Conservation (phyloP, 2,797 vertebrate genomes). For the Aplochiton taeniatus region DNA sequence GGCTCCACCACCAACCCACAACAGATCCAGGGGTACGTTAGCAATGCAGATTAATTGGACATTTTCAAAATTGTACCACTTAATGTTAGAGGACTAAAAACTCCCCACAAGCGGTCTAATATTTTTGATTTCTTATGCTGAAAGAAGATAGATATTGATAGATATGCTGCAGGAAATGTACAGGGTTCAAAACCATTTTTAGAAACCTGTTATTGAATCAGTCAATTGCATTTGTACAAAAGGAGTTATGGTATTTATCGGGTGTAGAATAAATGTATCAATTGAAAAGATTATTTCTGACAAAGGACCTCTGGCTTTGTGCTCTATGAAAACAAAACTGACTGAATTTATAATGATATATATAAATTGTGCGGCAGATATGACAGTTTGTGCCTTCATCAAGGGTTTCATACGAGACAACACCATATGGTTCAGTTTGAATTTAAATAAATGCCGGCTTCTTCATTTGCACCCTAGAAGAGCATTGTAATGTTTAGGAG, state of each 20-base stretch:
- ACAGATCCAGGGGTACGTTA: constrained; percentile 6
- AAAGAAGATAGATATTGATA: constrained; percentile 12
- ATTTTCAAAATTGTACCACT: constrained; percentile 9
- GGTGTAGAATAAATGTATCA: too few species aligned
- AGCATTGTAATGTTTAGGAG: constrained; percentile 9
- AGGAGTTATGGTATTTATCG: too few species aligned
- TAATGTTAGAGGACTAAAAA: constrained; percentile 23
- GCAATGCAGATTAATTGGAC: constrained; percentile 11
- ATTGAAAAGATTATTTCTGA: too few species aligned
- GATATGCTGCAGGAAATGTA: too few species aligned
- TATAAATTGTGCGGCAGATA: not conserved
- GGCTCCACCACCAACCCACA: constrained; percentile 15
- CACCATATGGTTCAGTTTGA: constrained; percentile 8
- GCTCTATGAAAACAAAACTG: constrained; percentile 3
- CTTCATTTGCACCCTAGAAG: constrained; percentile 6
- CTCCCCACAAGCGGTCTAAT: constrained; percentile 5
- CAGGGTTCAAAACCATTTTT: too few species aligned
- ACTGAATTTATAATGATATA: not conserved
- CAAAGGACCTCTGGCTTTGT: too few species aligned
- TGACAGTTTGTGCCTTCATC: not conserved
- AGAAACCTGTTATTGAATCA: too few species aligned
- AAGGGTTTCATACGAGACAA: not conserved
- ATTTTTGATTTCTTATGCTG: constrained; percentile 8
- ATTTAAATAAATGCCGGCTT: too few species aligned
- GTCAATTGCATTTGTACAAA: too few species aligned